These are phyloP conservation scores for Popillia japonica DNA, from an alignment of 1,140 invertebrate species.

Conservation along the genomic window DNA sequence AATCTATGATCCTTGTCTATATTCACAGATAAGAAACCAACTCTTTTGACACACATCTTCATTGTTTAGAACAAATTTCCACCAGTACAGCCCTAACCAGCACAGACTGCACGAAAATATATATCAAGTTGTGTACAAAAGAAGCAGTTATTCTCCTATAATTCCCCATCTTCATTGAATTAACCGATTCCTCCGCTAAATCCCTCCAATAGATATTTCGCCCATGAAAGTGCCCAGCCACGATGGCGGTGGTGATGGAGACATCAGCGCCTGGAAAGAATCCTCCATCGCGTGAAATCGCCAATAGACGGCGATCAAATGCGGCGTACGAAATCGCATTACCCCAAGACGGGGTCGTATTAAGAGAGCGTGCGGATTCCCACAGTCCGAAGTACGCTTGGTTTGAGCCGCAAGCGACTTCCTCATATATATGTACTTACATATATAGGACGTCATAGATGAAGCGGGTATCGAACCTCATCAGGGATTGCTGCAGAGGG, in stretches of 20 bases:
- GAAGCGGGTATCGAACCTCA: neutral
- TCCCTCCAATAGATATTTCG: neutral
- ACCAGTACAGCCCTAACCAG: no score
- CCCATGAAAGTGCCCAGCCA: neutral
- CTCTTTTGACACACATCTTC: no score
- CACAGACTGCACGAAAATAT: no score
- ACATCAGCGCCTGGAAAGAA: neutral
- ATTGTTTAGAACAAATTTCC: no score
- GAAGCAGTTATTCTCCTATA: no score
- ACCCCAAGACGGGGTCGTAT: neutral
- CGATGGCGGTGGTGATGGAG: no score
- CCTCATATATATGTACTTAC: neutral
- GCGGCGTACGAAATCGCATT: constrained; percentile 13
- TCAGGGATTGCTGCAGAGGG: neutral
- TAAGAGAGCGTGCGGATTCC: neutral
- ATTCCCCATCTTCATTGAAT: no score
- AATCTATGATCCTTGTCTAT: no score
- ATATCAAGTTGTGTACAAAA: no score
- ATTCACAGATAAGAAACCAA: no score
- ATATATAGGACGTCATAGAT: neutral
- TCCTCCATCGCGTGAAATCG: constrained; percentile 3
- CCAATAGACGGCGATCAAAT: neutral
- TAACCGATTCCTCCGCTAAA: neutral
- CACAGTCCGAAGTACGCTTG: neutral
- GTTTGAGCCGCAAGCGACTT: neutral